Conservation (phyloP, 1,140 invertebrate species). For the Trichonephila clavipes region DNA sequence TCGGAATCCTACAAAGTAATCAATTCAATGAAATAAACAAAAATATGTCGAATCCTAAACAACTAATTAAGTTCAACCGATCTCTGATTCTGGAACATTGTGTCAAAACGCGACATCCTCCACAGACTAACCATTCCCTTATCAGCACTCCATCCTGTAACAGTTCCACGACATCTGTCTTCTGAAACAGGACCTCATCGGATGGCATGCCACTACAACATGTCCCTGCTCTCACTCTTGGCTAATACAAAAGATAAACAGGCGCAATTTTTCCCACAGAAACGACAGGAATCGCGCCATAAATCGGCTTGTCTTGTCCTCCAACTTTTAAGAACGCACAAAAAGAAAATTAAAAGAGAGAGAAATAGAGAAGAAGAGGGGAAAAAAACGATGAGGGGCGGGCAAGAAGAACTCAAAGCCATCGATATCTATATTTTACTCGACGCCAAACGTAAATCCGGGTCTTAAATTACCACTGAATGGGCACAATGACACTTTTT, state of each 20-base stretch:
- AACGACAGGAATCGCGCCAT: constrained; percentile 46
- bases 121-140: not conserved
- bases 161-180: too few species aligned
- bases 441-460: constrained; percentile 74
- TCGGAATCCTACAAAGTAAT: too few species aligned
- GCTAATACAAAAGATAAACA: constrained; percentile 58
- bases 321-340: constrained; percentile 30
- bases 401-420: constrained; percentile 40
- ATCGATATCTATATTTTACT: constrained; percentile 75
- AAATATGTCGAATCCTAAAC: too few species aligned
- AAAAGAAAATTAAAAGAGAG: constrained; percentile 27
- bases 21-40: too few species aligned
- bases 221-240: not conserved
- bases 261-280: constrained; percentile 68
- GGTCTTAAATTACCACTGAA: constrained; percentile 75
- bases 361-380: not conserved
- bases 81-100: too few species aligned
- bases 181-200: too few species aligned
- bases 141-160: not conserved
- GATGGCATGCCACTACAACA: not conserved
- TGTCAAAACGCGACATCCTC: too few species aligned
- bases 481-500: constrained; percentile 75
- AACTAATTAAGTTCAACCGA: too few species aligned
- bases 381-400: not conserved
- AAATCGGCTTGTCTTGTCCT: constrained; percentile 73